These are phyloP conservation scores for Ateles fusciceps DNA, from an alignment of 2,797 vertebrate genomes.

Conservation along the genomic window DNA sequence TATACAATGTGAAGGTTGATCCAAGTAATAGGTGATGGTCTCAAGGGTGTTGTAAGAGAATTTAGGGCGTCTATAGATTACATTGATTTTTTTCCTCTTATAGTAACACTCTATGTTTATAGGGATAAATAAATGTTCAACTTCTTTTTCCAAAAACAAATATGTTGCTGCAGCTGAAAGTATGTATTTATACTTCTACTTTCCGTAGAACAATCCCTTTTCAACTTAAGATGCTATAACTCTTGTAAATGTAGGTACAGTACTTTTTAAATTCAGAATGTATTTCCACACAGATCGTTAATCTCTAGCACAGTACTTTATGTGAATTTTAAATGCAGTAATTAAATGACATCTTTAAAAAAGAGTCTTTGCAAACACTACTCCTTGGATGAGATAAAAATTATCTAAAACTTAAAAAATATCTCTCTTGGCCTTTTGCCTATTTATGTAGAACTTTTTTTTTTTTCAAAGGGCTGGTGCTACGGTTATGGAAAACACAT, in stretches of 20 bases:
- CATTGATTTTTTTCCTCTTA: not conserved
- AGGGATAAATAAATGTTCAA: not conserved
- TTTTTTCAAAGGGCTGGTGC: not conserved
- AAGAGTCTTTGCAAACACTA: not conserved
- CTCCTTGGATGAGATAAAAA: constrained; percentile 25
- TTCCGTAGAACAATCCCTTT: constrained; percentile 43
- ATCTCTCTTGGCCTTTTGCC: not conserved
- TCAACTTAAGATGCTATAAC: constrained; percentile 41
- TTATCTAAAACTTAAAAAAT: not conserved
- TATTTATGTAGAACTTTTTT: not conserved
- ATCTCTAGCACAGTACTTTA: constrained; percentile 43
- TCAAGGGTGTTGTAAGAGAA: not conserved
- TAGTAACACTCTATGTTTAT: not conserved
- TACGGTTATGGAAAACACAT: not conserved
- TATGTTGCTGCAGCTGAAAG: not conserved
- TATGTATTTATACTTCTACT: constrained; percentile 32
- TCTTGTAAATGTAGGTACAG: constrained; percentile 40
- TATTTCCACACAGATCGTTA: constrained; percentile 56
- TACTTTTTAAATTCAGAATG: constrained; percentile 48
- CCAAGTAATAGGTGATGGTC: not conserved
- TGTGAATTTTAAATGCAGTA: constrained; percentile 58
- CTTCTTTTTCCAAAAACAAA: constrained; percentile 21
- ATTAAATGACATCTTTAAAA: constrained; percentile 60
- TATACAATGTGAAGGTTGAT: not conserved
- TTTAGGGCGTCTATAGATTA: not conserved